Conservation (phyloP, 2,797 vertebrate genomes). For the Lacerta agilis region DNA sequence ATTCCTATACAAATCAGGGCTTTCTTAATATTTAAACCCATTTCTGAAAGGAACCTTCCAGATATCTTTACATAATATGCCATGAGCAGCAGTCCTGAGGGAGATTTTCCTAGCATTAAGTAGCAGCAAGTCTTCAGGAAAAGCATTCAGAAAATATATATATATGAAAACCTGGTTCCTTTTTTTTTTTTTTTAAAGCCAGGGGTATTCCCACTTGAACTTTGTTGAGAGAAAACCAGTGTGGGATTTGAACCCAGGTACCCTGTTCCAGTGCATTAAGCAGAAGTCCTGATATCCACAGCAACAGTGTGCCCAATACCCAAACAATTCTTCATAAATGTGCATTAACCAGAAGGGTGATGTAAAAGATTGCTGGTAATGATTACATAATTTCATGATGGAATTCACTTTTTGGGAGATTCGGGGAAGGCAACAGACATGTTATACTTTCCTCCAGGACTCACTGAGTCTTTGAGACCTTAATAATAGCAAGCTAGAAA, state of each 20-base stretch:
- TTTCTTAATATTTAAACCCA: background rate
- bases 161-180: background rate
- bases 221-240: background rate
- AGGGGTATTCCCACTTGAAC: background rate
- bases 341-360: background rate
- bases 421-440: background rate
- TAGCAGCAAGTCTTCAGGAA: background rate
- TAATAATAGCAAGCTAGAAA: slow-evolving; percentile 25
- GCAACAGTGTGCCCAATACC: background rate
- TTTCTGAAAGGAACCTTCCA: background rate
- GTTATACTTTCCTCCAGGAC: background rate
- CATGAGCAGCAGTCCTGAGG: no score
- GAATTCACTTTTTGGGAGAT: background rate
- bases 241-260: background rate
- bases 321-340: background rate
- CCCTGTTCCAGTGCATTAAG: background rate
- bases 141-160: no score
- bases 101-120: background rate
- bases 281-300: background rate
- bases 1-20: background rate
- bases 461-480: background rate
- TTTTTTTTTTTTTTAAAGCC: no score
- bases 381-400: background rate
- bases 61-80: background rate
- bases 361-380: background rate